phyloP scores from a whole-genome alignment of 2,888 invertebrate species.

The Cyclophora albipunctata region DNA sequence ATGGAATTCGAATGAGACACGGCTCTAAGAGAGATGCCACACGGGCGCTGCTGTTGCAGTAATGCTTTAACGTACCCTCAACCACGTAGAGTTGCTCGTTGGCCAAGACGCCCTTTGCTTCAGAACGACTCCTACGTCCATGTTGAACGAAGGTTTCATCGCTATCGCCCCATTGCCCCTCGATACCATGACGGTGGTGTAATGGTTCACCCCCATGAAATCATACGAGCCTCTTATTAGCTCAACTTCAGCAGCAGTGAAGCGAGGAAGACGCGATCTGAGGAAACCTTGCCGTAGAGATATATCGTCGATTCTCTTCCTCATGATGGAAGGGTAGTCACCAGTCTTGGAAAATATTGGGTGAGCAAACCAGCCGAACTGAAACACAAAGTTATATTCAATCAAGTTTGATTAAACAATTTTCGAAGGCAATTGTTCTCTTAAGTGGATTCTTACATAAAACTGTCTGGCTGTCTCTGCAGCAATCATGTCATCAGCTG shows the following conservation, averaged over 20 bases:
- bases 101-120: slow-evolving; percentile 68
- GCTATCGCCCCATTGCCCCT: slow-evolving; percentile 30
- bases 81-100: slow-evolving; percentile 62
- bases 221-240: slow-evolving; percentile 78
- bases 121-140: slow-evolving; percentile 51
- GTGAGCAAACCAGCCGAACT: slow-evolving; percentile 80
- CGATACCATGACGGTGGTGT: slow-evolving; percentile 74
- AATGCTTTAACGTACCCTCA: slow-evolving; percentile 48
- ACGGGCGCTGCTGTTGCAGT: no score
- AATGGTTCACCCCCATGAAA: slow-evolving; percentile 84
- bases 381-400: slow-evolving; percentile 2
- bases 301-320: slow-evolving; percentile 68
- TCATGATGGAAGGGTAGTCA: slow-evolving; percentile 81
- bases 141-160: slow-evolving; percentile 41
- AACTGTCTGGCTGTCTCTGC: slow-evolving; percentile 66
- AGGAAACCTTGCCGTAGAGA: slow-evolving; percentile 75
- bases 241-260: slow-evolving; percentile 75
- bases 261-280: slow-evolving; percentile 77
- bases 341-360: slow-evolving; percentile 78
- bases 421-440: no score
- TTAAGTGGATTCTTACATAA: slow-evolving; percentile 32
- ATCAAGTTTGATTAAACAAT: not conserved
- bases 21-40: no score
- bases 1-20: no score
- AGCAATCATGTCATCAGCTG: slow-evolving; percentile 50